Conservation (phyloP, 2,113 vertebrate species). For the Gorilla gorilla region DNA sequence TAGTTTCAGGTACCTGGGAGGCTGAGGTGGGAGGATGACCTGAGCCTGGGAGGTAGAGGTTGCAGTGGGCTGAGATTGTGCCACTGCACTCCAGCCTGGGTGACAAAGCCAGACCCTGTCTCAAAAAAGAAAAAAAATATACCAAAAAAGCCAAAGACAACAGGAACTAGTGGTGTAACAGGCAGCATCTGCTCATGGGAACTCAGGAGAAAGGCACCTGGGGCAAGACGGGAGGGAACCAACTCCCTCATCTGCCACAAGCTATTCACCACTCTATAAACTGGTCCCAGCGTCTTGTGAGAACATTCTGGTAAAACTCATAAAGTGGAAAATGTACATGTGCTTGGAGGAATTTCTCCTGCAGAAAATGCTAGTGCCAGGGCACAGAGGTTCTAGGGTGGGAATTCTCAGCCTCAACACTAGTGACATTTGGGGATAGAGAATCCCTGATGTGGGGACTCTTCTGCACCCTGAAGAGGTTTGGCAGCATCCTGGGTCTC, state of each 20-base stretch:
- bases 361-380: not conserved
- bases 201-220: not conserved
- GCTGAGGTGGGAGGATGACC: no score
- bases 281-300: fast-evolving
- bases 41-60: no score
- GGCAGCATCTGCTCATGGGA: not conserved
- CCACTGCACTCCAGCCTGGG: no score
- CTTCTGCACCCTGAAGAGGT: no score
- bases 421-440: not conserved
- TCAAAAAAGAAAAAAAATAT: no score
- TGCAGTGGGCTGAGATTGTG: no score
- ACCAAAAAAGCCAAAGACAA: not conserved
- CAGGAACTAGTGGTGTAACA: not conserved
- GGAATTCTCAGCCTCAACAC: not conserved
- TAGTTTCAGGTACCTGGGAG: no score
- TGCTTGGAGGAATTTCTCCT: not conserved
- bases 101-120: no score
- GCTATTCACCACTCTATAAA: no score
- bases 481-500: not conserved
- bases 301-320: not conserved
- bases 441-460: not conserved
- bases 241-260: not conserved
- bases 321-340: not conserved
- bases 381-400: not conserved
- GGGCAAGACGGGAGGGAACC: not conserved